Evolutionary conservation across 2,888 invertebrate genomes (phyloP).

Genomic region (Tenthredo notha): DNA sequence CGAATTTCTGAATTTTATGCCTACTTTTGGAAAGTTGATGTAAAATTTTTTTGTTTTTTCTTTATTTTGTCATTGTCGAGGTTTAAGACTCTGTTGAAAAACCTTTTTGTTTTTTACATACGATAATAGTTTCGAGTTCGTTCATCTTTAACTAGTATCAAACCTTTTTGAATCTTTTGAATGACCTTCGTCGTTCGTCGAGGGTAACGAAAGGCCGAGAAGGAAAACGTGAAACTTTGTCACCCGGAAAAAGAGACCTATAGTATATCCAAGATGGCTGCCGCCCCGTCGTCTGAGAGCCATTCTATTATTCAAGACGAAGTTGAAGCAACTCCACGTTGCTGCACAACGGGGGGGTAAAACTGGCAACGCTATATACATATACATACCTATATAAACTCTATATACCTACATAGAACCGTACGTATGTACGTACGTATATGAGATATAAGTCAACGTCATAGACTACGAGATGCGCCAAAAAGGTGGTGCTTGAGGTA

Average conservation of each 20-base stretch:
- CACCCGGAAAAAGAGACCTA: constrained; percentile 45
- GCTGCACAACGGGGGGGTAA: constrained; percentile 20
- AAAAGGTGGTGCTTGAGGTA: neutral
- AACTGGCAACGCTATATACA: constrained; percentile 31
- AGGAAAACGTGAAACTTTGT: constrained; percentile 39
- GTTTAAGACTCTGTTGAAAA: neutral
- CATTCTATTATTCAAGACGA: constrained; percentile 45
- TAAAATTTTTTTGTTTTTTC: neutral
- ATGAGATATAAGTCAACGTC: constrained; percentile 20
- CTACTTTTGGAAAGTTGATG: too few species aligned
- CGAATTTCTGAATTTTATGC: neutral
- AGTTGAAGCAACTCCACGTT: constrained; percentile 44
- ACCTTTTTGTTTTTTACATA: neutral
- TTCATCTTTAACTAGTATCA: constrained; percentile 9
- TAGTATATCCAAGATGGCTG: constrained; percentile 43
- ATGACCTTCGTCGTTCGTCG: constrained; percentile 40
- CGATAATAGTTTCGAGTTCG: neutral
- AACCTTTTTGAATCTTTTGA: constrained; percentile 1
- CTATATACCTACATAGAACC: neutral
- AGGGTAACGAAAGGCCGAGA: neutral
- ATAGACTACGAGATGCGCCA: neutral
- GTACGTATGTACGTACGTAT: neutral
- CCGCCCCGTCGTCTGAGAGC: constrained; percentile 44
- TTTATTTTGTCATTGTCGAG: neutral
- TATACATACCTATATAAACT: too few species aligned